Conservation (phyloP, 2,888 invertebrate species). For the Raillietiella orientalis region DNA sequence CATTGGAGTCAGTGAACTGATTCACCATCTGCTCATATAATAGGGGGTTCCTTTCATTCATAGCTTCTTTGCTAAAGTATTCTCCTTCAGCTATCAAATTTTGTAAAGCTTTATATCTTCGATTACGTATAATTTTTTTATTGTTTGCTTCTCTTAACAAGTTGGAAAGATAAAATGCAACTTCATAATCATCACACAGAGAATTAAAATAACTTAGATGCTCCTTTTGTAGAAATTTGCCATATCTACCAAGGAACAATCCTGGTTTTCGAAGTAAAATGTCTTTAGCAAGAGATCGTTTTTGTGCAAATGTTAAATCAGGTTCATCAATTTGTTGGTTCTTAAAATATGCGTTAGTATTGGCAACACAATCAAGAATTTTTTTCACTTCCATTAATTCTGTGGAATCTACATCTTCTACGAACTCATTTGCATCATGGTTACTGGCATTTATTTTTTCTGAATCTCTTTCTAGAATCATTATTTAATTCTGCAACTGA, state of each 20-base stretch:
- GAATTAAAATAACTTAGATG: slow-evolving; percentile 34
- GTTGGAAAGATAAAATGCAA: too few relatives aligned
- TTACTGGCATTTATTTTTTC: too few relatives aligned
- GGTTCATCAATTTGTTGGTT: slow-evolving; percentile 46
- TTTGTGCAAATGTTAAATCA: slow-evolving; percentile 32
- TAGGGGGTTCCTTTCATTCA: slow-evolving; percentile 68
- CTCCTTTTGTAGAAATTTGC: slow-evolving; percentile 26
- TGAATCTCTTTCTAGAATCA: too few relatives aligned
- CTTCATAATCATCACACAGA: too few relatives aligned
- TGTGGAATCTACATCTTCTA: too few relatives aligned
- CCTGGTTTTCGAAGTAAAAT: slow-evolving; percentile 28
- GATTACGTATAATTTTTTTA: too few relatives aligned
- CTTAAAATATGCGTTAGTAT: slow-evolving; percentile 32
- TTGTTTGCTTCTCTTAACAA: too few relatives aligned
- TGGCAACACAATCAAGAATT: too few relatives aligned
- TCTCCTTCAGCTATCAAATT: slow-evolving; percentile 28
- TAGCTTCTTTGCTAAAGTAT: slow-evolving; percentile 70
- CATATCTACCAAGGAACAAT: slow-evolving; percentile 41
- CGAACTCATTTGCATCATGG: too few relatives aligned
- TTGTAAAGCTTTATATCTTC: slow-evolving; percentile 47
- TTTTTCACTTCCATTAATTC: too few relatives aligned
- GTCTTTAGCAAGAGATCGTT: slow-evolving; percentile 27
- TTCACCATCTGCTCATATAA: slow-evolving; percentile 69
- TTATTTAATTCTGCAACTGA: too few relatives aligned
- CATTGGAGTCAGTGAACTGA: too few relatives aligned